A percentile compares a stretch with the other conserved stretches of the same genome.
These are phyloP conservation scores for Channallabes apus DNA, from an alignment of 2,797 vertebrate species.

Conservation along the genomic window DNA sequence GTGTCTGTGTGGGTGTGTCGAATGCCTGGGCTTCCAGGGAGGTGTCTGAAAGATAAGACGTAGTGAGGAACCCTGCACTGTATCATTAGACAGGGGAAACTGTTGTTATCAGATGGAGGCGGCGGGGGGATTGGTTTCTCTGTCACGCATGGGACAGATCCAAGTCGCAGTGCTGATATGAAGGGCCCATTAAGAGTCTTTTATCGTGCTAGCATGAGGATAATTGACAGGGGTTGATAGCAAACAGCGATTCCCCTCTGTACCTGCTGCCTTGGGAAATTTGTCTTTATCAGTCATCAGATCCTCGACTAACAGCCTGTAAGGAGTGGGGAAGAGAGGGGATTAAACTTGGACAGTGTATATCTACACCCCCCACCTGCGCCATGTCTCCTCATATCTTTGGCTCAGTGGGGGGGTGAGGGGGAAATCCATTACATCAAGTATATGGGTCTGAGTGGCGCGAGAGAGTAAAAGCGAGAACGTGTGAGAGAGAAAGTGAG, in stretches of 20 bases:
- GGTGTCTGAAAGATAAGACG: slow-evolving; percentile 68
- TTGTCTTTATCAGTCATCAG: slow-evolving; percentile 84
- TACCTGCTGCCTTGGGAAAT: slow-evolving; percentile 79
- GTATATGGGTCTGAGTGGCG: slow-evolving; percentile 16
- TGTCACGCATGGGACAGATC: slow-evolving; percentile 73
- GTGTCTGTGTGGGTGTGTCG: slow-evolving; percentile 15
- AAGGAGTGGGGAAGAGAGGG: slow-evolving; percentile 54
- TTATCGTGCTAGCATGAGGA: slow-evolving; percentile 86
- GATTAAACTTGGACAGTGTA: slow-evolving; percentile 21
- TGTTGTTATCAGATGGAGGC: slow-evolving; percentile 85
- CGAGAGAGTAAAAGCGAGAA: slow-evolving; percentile 61
- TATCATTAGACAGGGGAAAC: slow-evolving; percentile 89
- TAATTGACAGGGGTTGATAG: slow-evolving; percentile 91
- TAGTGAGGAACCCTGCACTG: slow-evolving; percentile 76
- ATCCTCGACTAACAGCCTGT: slow-evolving; percentile 80
- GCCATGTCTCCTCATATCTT: slow-evolving; percentile 32
- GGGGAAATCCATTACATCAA: neutral
- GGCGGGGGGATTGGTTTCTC: slow-evolving; percentile 81
- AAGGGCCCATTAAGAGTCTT: slow-evolving; percentile 88
- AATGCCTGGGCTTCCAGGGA: slow-evolving; percentile 24
- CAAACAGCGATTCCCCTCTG: slow-evolving; percentile 63
- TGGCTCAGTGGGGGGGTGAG: slow-evolving; percentile 52
- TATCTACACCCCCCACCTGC: slow-evolving; percentile 7
- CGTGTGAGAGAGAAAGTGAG: slow-evolving; percentile 33
- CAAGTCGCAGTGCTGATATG: slow-evolving; percentile 83